A percentile compares a stretch with the other conserved stretches of the same genome.
phyloP scores from a whole-genome alignment of 2,797 vertebrate genomes.

The Oceanodroma leucorhoa region DNA sequence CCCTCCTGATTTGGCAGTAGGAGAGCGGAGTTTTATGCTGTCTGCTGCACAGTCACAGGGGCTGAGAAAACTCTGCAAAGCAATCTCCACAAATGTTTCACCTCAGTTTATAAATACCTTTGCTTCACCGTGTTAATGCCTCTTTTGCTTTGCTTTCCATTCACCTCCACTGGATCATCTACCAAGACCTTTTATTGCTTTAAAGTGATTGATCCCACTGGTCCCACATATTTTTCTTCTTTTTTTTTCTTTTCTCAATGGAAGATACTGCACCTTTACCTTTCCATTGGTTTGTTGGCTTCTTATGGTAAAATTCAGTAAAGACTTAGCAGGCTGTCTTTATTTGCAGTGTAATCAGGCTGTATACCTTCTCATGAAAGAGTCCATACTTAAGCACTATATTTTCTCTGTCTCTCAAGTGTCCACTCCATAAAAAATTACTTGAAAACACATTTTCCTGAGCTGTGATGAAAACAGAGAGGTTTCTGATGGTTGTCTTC shows the following conservation, averaged over 20 bases:
- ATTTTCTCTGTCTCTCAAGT: background rate
- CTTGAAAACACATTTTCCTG: background rate
- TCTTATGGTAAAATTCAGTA: background rate
- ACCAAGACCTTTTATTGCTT: slow-evolving; percentile 38
- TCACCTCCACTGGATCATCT: slow-evolving; percentile 25
- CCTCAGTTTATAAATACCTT: slow-evolving; percentile 44
- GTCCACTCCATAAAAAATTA: background rate
- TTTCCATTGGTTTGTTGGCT: background rate
- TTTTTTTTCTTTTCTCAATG: background rate
- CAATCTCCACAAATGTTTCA: slow-evolving; percentile 44
- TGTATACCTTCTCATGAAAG: background rate
- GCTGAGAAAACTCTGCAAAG: slow-evolving; percentile 37
- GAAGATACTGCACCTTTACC: background rate
- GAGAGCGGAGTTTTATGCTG: slow-evolving; percentile 13
- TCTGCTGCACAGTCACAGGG: slow-evolving; percentile 19
- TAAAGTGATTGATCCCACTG: slow-evolving; percentile 14
- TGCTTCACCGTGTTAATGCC: background rate
- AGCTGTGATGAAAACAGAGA: background rate
- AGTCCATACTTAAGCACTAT: background rate
- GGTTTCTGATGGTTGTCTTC: background rate
- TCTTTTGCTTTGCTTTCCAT: slow-evolving; percentile 51
- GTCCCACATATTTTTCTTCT: background rate
- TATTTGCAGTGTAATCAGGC: background rate
- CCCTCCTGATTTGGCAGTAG: slow-evolving; percentile 50
- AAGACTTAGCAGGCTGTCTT: background rate